phyloP scores from a whole-genome alignment of 2,888 invertebrate genomes.

The Mellilla xanthometata region DNA sequence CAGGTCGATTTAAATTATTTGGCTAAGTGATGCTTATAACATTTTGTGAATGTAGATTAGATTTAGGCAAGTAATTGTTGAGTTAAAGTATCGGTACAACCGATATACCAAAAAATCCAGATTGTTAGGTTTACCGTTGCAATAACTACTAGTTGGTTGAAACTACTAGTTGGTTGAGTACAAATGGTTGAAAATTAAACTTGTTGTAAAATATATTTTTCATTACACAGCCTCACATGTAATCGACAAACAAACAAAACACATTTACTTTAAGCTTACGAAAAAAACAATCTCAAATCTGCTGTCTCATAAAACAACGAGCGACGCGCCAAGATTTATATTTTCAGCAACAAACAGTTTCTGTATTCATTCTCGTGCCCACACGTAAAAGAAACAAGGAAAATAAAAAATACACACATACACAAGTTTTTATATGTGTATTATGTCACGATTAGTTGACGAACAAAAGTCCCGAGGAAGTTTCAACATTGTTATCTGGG shows the following conservation, averaged over 20 bases:
- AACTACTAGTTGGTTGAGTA: no score
- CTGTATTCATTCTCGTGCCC: conserved; percentile 32
- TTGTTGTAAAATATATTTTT: no score
- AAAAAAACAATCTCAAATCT: conserved; percentile 22
- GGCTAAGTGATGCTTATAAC: no score
- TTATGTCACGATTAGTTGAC: conserved; percentile 52
- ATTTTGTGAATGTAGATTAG: no score
- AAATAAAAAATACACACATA: conserved; percentile 32
- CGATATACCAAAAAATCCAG: no score
- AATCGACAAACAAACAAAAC: conserved; percentile 11
- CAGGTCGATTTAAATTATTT: no score
- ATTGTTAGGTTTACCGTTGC: no score
- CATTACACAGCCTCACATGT: not conserved
- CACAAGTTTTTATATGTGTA: conserved; percentile 35
- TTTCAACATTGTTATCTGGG: conserved; percentile 50
- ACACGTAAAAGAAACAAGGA: conserved; percentile 33
- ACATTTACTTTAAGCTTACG: conserved; percentile 13
- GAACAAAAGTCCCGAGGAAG: conserved; percentile 50
- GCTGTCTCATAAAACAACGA: conserved; percentile 22
- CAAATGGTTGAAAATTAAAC: no score
- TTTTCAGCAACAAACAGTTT: conserved; percentile 32
- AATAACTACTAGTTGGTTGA: no score
- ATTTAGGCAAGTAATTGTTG: no score
- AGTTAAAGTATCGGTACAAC: no score
- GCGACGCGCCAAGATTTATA: conserved; percentile 19